phyloP scores from a whole-genome alignment of 2,113 vertebrate species.

The Scalopus aquaticus region DNA sequence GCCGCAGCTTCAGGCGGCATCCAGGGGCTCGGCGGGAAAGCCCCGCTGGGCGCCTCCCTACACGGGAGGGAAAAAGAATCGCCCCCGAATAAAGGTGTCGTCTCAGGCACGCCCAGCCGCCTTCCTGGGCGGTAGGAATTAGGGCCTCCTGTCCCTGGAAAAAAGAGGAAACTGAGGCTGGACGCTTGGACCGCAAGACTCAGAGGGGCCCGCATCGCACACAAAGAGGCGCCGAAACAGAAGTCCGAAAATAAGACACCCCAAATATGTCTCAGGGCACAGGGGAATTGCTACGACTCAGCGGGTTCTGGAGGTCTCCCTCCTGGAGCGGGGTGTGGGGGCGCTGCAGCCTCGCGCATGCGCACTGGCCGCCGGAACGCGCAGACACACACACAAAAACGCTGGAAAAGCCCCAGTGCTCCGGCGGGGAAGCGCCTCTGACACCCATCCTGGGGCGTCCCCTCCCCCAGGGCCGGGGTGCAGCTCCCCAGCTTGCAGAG shows the following conservation, averaged over 20 bases:
- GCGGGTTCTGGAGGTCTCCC: not conserved
- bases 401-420: not conserved
- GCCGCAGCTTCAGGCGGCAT: not conserved
- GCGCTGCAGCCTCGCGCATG: not conserved
- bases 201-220: too few relatives aligned
- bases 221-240: not conserved
- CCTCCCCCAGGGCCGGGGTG: not conserved
- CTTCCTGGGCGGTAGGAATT: not conserved
- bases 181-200: too few relatives aligned
- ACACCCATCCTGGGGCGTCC: not conserved
- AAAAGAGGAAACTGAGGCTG: not conserved
- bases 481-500: not conserved
- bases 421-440: not conserved
- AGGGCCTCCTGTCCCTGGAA: not conserved
- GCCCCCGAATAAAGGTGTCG: not conserved
- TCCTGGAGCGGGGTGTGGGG: not conserved
- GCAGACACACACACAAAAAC: conserved; percentile 2
- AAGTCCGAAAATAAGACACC: not conserved
- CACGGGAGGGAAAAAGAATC: not conserved
- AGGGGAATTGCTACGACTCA: too few relatives aligned
- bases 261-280: too few relatives aligned
- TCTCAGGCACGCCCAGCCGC: not conserved
- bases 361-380: not conserved
- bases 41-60: not conserved
- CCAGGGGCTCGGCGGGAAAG: not conserved